Percentiles rank a stretch among this genome's conserved stretches.
Evolutionary conservation across 2,113 vertebrate genomes (phyloP).

Genomic region (Gracilinanus agilis): DNA sequence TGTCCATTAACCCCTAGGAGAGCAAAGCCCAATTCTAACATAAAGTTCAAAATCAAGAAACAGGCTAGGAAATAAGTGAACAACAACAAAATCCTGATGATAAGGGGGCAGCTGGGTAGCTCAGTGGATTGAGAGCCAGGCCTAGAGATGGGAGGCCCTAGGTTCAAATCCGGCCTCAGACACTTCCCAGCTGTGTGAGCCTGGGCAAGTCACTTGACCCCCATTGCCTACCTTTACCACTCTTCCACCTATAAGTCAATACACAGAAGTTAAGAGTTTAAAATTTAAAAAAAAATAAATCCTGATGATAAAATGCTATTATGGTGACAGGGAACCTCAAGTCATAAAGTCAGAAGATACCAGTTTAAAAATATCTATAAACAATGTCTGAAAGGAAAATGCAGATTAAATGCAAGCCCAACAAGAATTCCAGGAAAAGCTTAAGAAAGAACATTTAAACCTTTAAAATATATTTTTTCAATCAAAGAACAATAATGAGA

Average conservation of each 20-base stretch:
- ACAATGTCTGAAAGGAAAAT: background rate
- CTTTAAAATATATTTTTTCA: too few species aligned
- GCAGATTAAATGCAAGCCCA: background rate
- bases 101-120: too few species aligned
- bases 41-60: background rate
- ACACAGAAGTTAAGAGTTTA: too few species aligned
- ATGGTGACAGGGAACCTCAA: background rate
- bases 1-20: fast-evolving
- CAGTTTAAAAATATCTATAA: background rate
- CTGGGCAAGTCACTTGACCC: too few species aligned
- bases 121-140: too few species aligned
- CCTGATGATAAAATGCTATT: background rate
- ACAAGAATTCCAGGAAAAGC: background rate
- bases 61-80: background rate
- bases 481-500: background rate
- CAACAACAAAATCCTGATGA: background rate
- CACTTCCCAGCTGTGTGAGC: too few species aligned
- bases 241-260: too few species aligned
- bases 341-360: background rate
- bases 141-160: too few species aligned
- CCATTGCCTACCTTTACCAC: too few species aligned
- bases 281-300: background rate
- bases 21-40: background rate
- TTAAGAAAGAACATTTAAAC: background rate
- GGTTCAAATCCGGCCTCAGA: too few species aligned